A percentile compares a stretch with the other conserved stretches of the same genome.
Evolutionary conservation across 2,888 invertebrate species (phyloP).

Genomic region (Malthinus flaveolus): DNA sequence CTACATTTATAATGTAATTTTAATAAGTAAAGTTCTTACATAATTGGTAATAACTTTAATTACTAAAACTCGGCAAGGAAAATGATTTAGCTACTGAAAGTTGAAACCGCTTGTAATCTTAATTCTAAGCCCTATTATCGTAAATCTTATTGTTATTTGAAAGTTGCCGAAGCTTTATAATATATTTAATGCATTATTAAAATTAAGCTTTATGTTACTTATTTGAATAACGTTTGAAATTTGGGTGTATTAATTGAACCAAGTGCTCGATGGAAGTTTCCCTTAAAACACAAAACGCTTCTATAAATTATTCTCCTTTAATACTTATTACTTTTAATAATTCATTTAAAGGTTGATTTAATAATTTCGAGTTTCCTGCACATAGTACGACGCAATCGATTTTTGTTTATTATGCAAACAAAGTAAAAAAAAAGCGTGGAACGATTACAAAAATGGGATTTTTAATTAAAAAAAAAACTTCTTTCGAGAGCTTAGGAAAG

Average conservation of each 20-base stretch:
- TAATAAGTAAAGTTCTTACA: background rate
- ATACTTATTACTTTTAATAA: constrained; percentile 10
- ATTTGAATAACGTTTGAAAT: constrained; percentile 7
- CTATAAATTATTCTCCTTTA: constrained; percentile 12
- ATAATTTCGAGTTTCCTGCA: too few relatives aligned
- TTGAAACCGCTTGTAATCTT: background rate
- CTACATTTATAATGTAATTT: too few relatives aligned
- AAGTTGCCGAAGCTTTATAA: background rate
- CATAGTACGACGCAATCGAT: constrained; percentile 5
- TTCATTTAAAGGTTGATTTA: background rate
- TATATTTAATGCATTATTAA: constrained; percentile 16
- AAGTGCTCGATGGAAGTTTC: constrained; percentile 3
- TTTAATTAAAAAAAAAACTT: too few relatives aligned
- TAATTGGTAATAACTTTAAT: background rate
- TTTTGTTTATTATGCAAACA: too few relatives aligned
- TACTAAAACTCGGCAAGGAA: background rate
- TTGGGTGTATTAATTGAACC: too few relatives aligned
- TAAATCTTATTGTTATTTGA: constrained; percentile 2
- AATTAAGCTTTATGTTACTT: constrained; percentile 11
- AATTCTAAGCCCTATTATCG: constrained; percentile 5
- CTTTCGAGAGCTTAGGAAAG: constrained; percentile 23
- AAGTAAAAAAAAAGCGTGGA: too few relatives aligned
- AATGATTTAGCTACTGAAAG: background rate
- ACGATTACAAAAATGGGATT: too few relatives aligned
- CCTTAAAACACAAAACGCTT: constrained; percentile 9